A percentile compares a stretch with the other conserved stretches of the same genome.
phyloP scores from a whole-genome alignment of 1,140 invertebrate species.

The Archivesica marissinica region DNA sequence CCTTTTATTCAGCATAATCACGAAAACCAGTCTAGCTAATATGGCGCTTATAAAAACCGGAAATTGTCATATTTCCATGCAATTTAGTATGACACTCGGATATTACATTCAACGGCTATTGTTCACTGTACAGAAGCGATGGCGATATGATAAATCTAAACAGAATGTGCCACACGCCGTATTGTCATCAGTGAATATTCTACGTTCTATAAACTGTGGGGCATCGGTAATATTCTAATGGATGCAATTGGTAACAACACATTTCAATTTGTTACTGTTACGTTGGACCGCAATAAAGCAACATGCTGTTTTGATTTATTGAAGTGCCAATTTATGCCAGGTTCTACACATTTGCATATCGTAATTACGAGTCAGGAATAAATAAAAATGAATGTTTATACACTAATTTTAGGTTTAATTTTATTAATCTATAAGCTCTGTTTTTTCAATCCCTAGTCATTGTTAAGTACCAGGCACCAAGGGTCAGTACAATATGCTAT shows the following conservation, averaged over 20 bases:
- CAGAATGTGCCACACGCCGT: conserved; percentile 1
- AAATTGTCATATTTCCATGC: conserved; percentile 60
- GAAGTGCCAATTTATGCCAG: conserved; percentile 11
- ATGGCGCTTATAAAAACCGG: conserved; percentile 50
- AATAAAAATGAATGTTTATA: not conserved
- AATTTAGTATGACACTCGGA: conserved; percentile 53
- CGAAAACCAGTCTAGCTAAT: conserved; percentile 11
- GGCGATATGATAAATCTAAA: not conserved
- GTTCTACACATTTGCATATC: conserved; percentile 14
- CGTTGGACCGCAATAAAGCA: not conserved
- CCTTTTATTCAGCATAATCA: conserved; percentile 2
- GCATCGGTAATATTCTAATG: conserved; percentile 1
- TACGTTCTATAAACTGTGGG: not conserved
- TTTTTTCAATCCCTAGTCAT: not conserved
- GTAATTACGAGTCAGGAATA: not conserved
- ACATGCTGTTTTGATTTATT: conserved; percentile 38
- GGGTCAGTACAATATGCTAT: not conserved
- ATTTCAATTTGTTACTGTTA: conserved; percentile 56
- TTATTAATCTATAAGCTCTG: not conserved
- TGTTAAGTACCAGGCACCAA: not conserved
- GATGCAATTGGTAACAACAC: conserved; percentile 42
- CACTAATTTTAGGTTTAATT: not conserved
- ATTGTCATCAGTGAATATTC: conserved; percentile 14
- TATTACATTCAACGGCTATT: conserved; percentile 36
- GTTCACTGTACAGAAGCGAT: conserved; percentile 6